Base-by-base conservation (phyloP, 92 coral and sea anemone species). In the Parazoanthus atlanticus region DNA sequence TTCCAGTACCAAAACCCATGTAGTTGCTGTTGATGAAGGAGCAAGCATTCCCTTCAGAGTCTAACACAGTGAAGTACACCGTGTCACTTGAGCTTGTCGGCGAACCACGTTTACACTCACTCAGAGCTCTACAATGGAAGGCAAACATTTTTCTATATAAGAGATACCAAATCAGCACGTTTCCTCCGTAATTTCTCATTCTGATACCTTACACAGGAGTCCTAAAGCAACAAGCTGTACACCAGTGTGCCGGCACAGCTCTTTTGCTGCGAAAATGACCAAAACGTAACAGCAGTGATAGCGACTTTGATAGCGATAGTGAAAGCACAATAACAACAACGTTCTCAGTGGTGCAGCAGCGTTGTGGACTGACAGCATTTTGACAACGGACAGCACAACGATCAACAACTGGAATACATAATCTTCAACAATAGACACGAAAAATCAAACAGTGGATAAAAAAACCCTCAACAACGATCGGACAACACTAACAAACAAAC, bases 21-120 rank as follows among this genome's bases (percentile, higher is more conserved):
- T 93, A 97, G 88, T 93, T 97, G 81, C 99, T 97, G 88, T 97
- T 95, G 31, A 97, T 97, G 65, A 97, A 97, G 23, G 99, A 97
- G 77, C 99, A 97, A 6, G 98, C 99, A 67, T 97, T 93, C 64
- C 97, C 99, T 46, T 95, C 93, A 1, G 74, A 76, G 67, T 97
- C 99, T 8, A 91, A 93, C 33, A 95, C 99, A 77, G 97, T 94
- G 84, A 97, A 94, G 80, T 97, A 97, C 46, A 95, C 99, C 7
- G 99, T 97, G 85, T 97, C 99, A 70, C 96, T 90, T 2, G 93
- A 88, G 85, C 85, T 86, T 77, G 91, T 85, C 26, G 94, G 97
- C 26, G 86, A 58, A 23, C 93, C 99, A 70, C 94, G 95, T 31
- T 58, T 89, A 78, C 73, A 92, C 46, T 85, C 89, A 28, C 79